Evolutionary conservation across 1,140 invertebrate species (phyloP).

Genomic region (Heliconius hermathena): DNA sequence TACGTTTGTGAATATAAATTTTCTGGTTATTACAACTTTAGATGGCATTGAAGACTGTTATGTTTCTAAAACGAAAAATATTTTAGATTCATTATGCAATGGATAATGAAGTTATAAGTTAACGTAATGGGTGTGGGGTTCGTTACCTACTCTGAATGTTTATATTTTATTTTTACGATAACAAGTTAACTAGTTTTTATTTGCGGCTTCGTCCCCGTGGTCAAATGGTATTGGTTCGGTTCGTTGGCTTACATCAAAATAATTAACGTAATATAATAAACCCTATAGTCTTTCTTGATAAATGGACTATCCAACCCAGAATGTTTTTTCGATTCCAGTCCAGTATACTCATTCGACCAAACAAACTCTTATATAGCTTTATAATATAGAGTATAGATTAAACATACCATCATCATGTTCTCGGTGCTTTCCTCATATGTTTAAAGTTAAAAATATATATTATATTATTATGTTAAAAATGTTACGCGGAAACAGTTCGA

Average conservation of each 20-base stretch:
- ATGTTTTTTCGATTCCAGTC: background rate
- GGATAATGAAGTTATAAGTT: background rate
- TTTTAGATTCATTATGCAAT: background rate
- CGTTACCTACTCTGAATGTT: background rate
- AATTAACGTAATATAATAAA: no score
- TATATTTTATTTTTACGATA: no score
- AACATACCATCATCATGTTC: no score
- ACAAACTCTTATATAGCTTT: no score
- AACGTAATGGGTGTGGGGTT: background rate
- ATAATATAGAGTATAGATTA: no score
- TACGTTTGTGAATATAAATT: constrained; percentile 24
- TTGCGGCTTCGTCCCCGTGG: no score
- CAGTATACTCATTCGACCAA: no score
- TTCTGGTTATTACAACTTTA: constrained; percentile 18
- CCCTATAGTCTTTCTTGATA: no score
- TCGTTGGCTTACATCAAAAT: no score
- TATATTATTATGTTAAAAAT: background rate
- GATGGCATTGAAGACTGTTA: constrained; percentile 15
- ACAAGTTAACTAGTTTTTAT: no score
- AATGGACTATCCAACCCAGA: no score
- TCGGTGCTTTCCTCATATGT: background rate
- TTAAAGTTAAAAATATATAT: background rate
- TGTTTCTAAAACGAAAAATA: background rate
- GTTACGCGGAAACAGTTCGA: background rate
- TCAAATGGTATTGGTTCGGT: no score